Conservation (phyloP, 2,888 invertebrate genomes). For the Rhogogaster chlorosoma region DNA sequence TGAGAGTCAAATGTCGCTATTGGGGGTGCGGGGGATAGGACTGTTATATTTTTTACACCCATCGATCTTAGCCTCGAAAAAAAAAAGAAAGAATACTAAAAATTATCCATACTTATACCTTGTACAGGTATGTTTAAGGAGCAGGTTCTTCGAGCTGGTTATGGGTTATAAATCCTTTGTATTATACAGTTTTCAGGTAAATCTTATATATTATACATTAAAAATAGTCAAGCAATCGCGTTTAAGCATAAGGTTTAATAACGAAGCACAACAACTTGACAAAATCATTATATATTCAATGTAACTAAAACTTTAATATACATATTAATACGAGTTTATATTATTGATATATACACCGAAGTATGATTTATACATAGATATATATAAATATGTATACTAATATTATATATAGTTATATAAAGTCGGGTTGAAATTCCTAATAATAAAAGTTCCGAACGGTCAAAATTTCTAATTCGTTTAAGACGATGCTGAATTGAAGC, state of each 20-base stretch:
- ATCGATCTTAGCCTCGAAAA: neutral
- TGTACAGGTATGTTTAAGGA: neutral
- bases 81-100: neutral
- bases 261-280: conserved; percentile 32
- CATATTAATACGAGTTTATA: neutral
- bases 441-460: no score
- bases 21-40: conserved; percentile 29
- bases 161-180: neutral
- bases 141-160: neutral
- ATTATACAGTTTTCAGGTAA: conserved; percentile 12
- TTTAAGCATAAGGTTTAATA: neutral
- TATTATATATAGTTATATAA: neutral
- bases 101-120: neutral
- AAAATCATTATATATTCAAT: neutral
- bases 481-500: no score
- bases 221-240: neutral
- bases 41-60: conserved; percentile 16
- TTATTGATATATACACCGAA: neutral
- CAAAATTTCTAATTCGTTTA: no score
- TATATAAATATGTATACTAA: conserved; percentile 6
- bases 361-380: neutral
- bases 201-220: neutral
- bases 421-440: no score
- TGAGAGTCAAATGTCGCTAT: conserved; percentile 6
- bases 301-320: neutral